phyloP scores from a whole-genome alignment of 2,888 invertebrate genomes.

The Alitta virens region DNA sequence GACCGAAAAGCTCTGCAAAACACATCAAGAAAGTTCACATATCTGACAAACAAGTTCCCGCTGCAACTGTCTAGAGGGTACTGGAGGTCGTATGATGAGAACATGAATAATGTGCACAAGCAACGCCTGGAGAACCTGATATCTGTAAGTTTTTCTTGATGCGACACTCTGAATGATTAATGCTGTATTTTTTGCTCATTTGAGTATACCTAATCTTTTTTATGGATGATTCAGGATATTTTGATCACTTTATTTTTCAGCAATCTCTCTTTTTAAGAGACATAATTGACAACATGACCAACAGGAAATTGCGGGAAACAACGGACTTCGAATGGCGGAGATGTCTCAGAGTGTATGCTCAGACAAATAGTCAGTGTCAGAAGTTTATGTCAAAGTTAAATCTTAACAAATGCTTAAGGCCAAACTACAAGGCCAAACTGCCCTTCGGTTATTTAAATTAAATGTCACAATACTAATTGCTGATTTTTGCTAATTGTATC shows the following conservation, averaged over 20 bases:
- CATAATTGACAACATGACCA: conserved; percentile 46
- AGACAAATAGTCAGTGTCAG: conserved; percentile 44
- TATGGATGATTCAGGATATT: no score
- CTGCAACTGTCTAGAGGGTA: conserved; percentile 39
- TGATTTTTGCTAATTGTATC: no score
- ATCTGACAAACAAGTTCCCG: conserved; percentile 42
- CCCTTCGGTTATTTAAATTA: no score
- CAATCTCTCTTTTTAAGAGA: conserved; percentile 52
- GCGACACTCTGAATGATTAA: no score
- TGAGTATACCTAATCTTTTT: no score
- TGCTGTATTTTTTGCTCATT: no score
- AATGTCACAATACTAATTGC: no score
- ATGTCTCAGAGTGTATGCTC: conserved; percentile 48
- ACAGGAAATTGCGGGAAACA: conserved; percentile 47
- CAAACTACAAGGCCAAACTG: no score
- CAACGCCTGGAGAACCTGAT: conserved; percentile 52
- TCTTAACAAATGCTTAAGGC: no score
- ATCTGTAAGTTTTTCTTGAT: conserved; percentile 39
- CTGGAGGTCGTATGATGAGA: conserved; percentile 47
- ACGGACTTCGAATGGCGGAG: conserved; percentile 57
- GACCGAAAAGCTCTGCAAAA: conserved; percentile 52
- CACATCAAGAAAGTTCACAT: conserved; percentile 45
- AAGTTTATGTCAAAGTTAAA: no score
- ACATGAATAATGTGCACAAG: conserved; percentile 48
- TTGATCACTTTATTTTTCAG: conserved; percentile 31